These are phyloP conservation scores for Drosophila elegans DNA, from an alignment of 1,140 invertebrate genomes.

Conservation along the genomic window DNA sequence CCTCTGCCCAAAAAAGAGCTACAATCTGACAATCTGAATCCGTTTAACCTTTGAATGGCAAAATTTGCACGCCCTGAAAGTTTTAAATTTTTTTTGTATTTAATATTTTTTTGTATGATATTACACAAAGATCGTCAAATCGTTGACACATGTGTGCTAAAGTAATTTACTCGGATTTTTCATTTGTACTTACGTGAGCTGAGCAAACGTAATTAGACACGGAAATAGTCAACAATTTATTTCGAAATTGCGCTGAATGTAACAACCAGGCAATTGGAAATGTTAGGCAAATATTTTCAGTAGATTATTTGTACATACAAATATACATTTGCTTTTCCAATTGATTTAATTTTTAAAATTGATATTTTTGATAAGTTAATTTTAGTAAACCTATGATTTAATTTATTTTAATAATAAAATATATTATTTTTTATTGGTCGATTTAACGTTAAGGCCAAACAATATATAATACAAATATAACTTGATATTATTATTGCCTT, in stretches of 20 bases:
- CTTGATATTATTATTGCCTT: not conserved
- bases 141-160: not conserved
- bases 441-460: no score
- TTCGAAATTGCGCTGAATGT: constrained; percentile 1
- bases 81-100: not conserved
- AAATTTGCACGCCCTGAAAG: not conserved
- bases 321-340: no score
- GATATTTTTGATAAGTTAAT: no score
- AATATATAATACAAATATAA: no score
- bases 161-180: constrained; percentile 3
- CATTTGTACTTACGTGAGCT: not conserved
- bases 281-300: not conserved
- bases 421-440: no score
- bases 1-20: not conserved
- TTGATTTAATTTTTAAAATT: no score
- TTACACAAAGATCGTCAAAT: not conserved
- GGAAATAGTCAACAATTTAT: constrained; percentile 35
- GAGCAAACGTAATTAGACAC: constrained; percentile 52
- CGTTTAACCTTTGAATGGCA: not conserved
- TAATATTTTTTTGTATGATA: not conserved
- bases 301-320: not conserved
- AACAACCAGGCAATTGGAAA: not conserved
- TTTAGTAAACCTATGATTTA: no score
- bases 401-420: no score
- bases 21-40: no score